phyloP scores from a whole-genome alignment of 1,140 invertebrate species.

The Drosophila bocki region DNA sequence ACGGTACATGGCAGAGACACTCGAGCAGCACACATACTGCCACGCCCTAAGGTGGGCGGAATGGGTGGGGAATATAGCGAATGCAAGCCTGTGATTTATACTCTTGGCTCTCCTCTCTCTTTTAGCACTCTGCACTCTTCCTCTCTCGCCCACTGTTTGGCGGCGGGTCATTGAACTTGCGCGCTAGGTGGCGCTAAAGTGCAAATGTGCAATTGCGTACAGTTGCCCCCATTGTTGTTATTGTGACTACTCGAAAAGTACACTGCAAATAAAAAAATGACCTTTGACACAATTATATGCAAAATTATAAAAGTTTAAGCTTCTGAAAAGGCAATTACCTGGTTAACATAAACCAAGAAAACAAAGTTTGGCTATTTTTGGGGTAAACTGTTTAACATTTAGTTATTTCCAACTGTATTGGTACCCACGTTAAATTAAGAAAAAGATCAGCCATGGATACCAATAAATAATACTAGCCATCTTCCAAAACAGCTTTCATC shows the following conservation, averaged over 20 bases:
- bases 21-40: conserved; percentile 24
- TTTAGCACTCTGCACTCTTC: conserved; percentile 19
- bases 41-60: conserved; percentile 44
- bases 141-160: conserved; percentile 34
- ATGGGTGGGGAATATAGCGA: conserved; percentile 17
- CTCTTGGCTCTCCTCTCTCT: conserved; percentile 41
- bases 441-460: background rate
- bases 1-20: conserved; percentile 33
- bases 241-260: conserved; percentile 20
- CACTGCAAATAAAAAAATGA: background rate
- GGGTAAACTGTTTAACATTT: background rate
- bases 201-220: conserved; percentile 76
- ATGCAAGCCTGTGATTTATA: conserved; percentile 76
- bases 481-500: background rate
- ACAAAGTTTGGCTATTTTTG: background rate
- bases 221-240: conserved; percentile 59
- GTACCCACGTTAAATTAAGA: no score
- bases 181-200: conserved; percentile 76
- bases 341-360: background rate
- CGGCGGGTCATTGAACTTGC: conserved; percentile 79
- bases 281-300: background rate
- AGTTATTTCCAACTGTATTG: background rate
- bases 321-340: background rate
- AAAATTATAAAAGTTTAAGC: no score
- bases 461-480: background rate